Percentiles rank a stretch among this genome's conserved stretches.
Conservation (phyloP, 2,888 invertebrate species). For the Fissipunctia ypsillon region DNA sequence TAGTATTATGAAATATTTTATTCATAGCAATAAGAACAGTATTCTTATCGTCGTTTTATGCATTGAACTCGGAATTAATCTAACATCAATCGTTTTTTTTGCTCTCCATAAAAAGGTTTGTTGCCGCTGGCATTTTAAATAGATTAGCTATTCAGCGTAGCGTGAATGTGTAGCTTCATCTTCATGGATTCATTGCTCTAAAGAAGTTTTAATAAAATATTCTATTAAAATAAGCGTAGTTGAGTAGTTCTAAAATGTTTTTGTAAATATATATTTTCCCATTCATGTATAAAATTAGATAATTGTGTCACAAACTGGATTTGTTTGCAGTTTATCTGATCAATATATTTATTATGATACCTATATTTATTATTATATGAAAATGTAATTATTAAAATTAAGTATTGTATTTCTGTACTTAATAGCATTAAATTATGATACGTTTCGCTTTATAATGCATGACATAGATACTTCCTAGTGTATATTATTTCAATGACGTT, state of each 20-base stretch:
- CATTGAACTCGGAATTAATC: conserved; percentile 1
- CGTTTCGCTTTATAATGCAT: conserved; percentile 29
- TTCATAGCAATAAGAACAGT: conserved; percentile 61
- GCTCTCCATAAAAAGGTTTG: not conserved
- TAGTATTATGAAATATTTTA: conserved; percentile 53
- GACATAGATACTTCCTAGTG: conserved; percentile 24
- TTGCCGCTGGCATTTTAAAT: conserved; percentile 7
- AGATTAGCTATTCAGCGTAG: not conserved
- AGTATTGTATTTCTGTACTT: conserved; percentile 50
- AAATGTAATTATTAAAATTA: conserved; percentile 10
- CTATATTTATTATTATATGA: conserved; percentile 33
- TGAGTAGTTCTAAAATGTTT: not conserved
- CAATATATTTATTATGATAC: conserved; percentile 3
- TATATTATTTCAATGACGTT: conserved; percentile 32
- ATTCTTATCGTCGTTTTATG: conserved; percentile 38
- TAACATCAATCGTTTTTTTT: not conserved
- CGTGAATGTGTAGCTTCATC: conserved; percentile 3
- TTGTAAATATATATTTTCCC: conserved; percentile 21
- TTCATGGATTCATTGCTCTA: not conserved
- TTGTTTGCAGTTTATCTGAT: conserved; percentile 20
- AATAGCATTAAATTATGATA: conserved; percentile 37
- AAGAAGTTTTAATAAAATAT: not conserved
- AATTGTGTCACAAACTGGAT: conserved; percentile 14
- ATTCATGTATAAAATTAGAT: conserved; percentile 1
- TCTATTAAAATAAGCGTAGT: conserved; percentile 18